phyloP scores from a whole-genome alignment of 1,140 invertebrate genomes.

The Latrodectus geometricus region DNA sequence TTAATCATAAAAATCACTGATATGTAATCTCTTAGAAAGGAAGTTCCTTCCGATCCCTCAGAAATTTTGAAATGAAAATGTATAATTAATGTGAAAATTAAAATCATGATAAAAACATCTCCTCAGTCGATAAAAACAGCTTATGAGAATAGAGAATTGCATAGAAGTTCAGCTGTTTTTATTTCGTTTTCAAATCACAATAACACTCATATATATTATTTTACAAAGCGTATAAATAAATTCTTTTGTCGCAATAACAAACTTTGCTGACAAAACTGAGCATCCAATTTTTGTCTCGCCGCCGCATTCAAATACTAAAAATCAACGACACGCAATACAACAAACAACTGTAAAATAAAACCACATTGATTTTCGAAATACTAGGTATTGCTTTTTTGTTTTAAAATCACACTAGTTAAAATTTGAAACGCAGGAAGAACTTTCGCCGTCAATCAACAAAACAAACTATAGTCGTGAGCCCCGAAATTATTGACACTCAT shows the following conservation, averaged over 20 bases:
- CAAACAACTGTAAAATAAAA: slow-evolving; percentile 57
- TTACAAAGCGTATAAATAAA: slow-evolving; percentile 58
- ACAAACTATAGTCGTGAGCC: slow-evolving; percentile 47
- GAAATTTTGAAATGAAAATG: background rate
- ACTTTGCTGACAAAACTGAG: slow-evolving; percentile 57
- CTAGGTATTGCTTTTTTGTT: slow-evolving; percentile 32
- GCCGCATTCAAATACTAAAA: slow-evolving; percentile 58
- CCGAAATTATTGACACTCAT: slow-evolving; percentile 59
- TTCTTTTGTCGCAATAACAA: slow-evolving; percentile 51
- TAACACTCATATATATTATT: slow-evolving; percentile 61
- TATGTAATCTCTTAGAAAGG: slow-evolving; percentile 38
- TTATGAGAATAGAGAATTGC: slow-evolving; percentile 45
- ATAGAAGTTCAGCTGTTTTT: slow-evolving; percentile 53
- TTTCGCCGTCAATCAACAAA: slow-evolving; percentile 54
- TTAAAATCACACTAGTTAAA: slow-evolving; percentile 53
- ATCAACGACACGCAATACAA: slow-evolving; percentile 56
- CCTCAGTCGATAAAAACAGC: slow-evolving; percentile 45
- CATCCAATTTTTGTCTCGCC: slow-evolving; percentile 58
- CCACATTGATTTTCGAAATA: slow-evolving; percentile 48
- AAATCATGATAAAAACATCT: slow-evolving; percentile 53
- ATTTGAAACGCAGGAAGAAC: slow-evolving; percentile 55
- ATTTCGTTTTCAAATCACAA: slow-evolving; percentile 36
- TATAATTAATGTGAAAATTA: background rate
- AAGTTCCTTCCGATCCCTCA: slow-evolving; percentile 8
- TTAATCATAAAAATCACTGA: slow-evolving; percentile 50